Evolutionary conservation across 2,113 vertebrate species (phyloP), one percentile per base, ranked within the genome.

Genomic region (Balaeniceps rex): DNA sequence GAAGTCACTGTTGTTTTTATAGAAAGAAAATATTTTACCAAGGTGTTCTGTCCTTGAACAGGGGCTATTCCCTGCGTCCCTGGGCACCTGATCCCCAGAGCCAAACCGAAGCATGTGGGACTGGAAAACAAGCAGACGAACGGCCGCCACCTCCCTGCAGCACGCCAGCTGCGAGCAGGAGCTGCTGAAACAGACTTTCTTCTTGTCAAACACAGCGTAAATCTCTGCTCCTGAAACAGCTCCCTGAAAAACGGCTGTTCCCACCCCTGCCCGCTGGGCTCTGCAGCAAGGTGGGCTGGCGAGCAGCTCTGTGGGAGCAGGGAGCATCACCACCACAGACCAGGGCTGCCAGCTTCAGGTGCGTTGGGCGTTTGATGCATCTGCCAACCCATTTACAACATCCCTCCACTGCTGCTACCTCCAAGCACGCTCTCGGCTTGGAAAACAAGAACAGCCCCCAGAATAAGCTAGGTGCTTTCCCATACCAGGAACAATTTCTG

Each of bases 141-240:
- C 0, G 0, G 66, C 2, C 0, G 1, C 17, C 0, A 0, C 57
- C 58, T 38, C 54, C 69, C 46, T 34, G 69, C 26, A 14, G 19
- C 12, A 8, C 3, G 0, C 25, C 65, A 66, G 91, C 64, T 68
- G 86, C 3, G 4, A 68, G 57, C 66, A 38, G 86, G 47, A 92
- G 94, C 79, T 83, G 83, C 89, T 88, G 66, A 54, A 58, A 38
- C 1, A 2, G 34, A 14, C 24, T 77, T 38, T 64, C 31, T 31
- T 34, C 65, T 72, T 83, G 66, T 55, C 89, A 88, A 76, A 76
- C 63, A 75, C 21, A 8, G 25, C 0, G 0, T 17, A 66, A 84
- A 93, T 81, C 90, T 83, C 87, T 78, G 64, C 83, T 84, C 24
- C 80, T 38, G 55, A 63, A 58, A 12, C 55, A 75, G 70, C 78